Conservation (phyloP, 2,888 invertebrate genomes). For the Diplolepis rosae region DNA sequence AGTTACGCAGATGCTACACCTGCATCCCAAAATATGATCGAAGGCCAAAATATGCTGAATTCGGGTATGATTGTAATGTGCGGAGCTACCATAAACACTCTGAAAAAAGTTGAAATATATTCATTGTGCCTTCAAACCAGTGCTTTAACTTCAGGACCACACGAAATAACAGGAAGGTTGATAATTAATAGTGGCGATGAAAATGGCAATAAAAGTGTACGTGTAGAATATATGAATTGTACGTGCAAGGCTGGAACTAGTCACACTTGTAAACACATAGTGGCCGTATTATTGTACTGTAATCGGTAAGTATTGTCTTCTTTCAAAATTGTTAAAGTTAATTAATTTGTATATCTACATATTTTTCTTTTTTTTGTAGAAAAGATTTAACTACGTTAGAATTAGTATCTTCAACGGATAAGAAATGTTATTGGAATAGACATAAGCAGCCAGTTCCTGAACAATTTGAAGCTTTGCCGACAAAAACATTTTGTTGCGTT, state of each 20-base stretch:
- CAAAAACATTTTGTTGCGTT: slow-evolving; percentile 36
- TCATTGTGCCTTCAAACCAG: slow-evolving; percentile 34
- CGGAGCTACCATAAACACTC: slow-evolving; percentile 27
- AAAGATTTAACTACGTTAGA: slow-evolving; percentile 15
- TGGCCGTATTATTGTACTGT: too few species aligned
- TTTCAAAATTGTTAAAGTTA: too few species aligned
- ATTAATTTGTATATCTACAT: too few species aligned
- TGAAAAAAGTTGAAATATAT: slow-evolving; percentile 31
- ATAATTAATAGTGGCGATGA: background rate
- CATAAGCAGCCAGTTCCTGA: slow-evolving; percentile 34
- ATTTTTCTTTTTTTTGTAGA: too few species aligned
- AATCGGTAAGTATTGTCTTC: too few species aligned
- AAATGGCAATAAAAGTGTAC: background rate
- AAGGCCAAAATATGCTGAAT: slow-evolving; percentile 40
- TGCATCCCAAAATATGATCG: slow-evolving; percentile 37
- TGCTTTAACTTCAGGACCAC: slow-evolving; percentile 33
- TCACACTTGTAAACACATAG: too few species aligned
- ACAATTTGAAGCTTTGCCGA: slow-evolving; percentile 33
- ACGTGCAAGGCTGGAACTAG: too few species aligned
- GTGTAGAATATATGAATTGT: slow-evolving; percentile 17
- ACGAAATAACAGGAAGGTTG: slow-evolving; percentile 34
- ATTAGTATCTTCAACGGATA: slow-evolving; percentile 34
- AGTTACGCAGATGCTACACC: slow-evolving; percentile 27
- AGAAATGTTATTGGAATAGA: slow-evolving; percentile 35
- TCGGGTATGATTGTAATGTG: slow-evolving; percentile 37